phyloP scores from a whole-genome alignment of 2,888 invertebrate genomes.

The Himalopsyche kuldschensis region DNA sequence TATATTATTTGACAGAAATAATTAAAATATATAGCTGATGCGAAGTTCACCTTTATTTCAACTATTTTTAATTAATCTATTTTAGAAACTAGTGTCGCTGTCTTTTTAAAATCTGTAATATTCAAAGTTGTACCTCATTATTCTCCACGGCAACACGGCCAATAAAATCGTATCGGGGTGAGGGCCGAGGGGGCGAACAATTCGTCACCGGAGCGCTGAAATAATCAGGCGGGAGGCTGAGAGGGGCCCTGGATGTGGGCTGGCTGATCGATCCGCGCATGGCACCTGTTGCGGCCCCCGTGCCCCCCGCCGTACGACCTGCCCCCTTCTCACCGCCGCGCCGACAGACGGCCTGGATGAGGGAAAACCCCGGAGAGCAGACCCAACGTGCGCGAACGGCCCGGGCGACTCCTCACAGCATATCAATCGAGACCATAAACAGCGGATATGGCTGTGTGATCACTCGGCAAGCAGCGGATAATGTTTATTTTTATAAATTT shows the following conservation, averaged over 20 bases:
- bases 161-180: neutral
- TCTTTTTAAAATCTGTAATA: neutral
- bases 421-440: neutral
- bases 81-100: neutral
- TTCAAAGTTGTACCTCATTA: neutral
- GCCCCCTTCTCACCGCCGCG: neutral
- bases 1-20: too few relatives aligned
- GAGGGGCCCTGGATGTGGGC: neutral
- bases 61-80: too few relatives aligned
- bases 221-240: neutral
- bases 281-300: slow-evolving; percentile 37
- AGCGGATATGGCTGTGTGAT: neutral
- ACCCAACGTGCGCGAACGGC: neutral
- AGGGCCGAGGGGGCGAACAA: neutral
- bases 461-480: neutral
- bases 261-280: slow-evolving; percentile 36
- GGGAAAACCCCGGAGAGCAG: neutral
- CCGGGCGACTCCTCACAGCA: neutral
- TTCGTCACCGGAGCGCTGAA: neutral
- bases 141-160: neutral
- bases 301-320: neutral
- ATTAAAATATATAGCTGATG: too few relatives aligned
- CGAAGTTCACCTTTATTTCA: too few relatives aligned
- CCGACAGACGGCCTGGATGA: neutral
- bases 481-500: too few relatives aligned